phyloP scores from a whole-genome alignment of 2,888 invertebrate species.

The Shargacucullia verbasci region DNA sequence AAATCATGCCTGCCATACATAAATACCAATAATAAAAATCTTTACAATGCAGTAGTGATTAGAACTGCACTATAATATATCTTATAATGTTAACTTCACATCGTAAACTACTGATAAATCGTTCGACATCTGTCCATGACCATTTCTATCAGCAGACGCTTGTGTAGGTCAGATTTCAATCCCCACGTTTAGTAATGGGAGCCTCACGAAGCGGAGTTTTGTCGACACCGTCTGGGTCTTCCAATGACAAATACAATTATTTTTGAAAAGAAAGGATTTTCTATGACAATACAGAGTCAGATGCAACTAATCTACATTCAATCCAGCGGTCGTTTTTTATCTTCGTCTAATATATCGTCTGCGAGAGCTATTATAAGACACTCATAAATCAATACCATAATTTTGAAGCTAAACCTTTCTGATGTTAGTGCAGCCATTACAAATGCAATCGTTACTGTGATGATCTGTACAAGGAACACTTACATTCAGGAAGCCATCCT shows the following conservation, averaged over 20 bases:
- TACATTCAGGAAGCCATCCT: slow-evolving; percentile 68
- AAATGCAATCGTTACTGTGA: slow-evolving; percentile 28
- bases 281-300: background rate
- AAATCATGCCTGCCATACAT: too few relatives aligned
- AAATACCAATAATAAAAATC: too few relatives aligned
- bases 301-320: slow-evolving; percentile 1
- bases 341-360: background rate
- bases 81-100: slow-evolving; percentile 28
- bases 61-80: slow-evolving; percentile 11
- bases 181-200: slow-evolving; percentile 30
- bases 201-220: slow-evolving; percentile 24
- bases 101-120: slow-evolving; percentile 25
- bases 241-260: slow-evolving; percentile 16
- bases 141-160: slow-evolving; percentile 28
- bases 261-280: slow-evolving; percentile 2
- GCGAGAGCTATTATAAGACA: slow-evolving; percentile 33
- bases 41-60: too few relatives aligned
- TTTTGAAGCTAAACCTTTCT: slow-evolving; percentile 21
- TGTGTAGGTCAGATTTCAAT: slow-evolving; percentile 46
- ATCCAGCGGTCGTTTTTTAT: slow-evolving; percentile 19
- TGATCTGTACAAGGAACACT: slow-evolving; percentile 57
- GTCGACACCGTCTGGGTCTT: slow-evolving; percentile 25
- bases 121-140: slow-evolving; percentile 25
- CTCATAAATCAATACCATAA: slow-evolving; percentile 38
- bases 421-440: slow-evolving; percentile 30